Evolutionary conservation across 2,113 vertebrate genomes (phyloP).

Genomic region (Apteryx owenii): DNA sequence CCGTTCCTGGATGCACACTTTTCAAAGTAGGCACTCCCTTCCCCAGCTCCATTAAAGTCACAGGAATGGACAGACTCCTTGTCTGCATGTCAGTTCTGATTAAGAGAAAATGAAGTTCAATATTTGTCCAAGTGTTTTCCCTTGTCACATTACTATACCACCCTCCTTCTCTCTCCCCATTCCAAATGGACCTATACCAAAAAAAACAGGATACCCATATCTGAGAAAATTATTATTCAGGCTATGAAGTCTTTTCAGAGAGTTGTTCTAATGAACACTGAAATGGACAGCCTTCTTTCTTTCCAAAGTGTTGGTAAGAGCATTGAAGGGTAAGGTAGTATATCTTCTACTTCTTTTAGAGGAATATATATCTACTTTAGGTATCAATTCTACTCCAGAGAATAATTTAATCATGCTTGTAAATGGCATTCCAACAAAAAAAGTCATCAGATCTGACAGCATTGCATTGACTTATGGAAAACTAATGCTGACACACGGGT

Average conservation of each 20-base stretch:
- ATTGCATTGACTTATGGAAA: conserved; percentile 3
- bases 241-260: not conserved
- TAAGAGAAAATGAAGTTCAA: not conserved
- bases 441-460: not conserved
- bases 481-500: not conserved
- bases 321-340: not conserved
- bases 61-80: not conserved
- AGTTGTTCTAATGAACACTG: not conserved
- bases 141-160: not conserved
- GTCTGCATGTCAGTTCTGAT: not conserved
- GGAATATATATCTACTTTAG: not conserved
- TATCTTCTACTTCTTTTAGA: conserved; percentile 5
- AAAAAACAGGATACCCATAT: not conserved
- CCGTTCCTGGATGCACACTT: not conserved
- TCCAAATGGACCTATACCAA: not conserved
- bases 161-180: not conserved
- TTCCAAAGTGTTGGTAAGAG: not conserved
- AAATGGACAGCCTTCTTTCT: not conserved
- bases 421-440: conserved; percentile 30
- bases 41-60: not conserved
- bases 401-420: conserved; percentile 14
- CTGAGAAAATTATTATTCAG: not conserved
- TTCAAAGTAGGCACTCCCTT: not conserved
- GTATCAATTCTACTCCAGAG: not conserved
- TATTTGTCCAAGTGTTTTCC: not conserved